Percentiles rank a stretch among this genome's conserved stretches.
Conservation (phyloP, 53 echinoderm and acorn worm species). For the Hippasteria phrygiana region DNA sequence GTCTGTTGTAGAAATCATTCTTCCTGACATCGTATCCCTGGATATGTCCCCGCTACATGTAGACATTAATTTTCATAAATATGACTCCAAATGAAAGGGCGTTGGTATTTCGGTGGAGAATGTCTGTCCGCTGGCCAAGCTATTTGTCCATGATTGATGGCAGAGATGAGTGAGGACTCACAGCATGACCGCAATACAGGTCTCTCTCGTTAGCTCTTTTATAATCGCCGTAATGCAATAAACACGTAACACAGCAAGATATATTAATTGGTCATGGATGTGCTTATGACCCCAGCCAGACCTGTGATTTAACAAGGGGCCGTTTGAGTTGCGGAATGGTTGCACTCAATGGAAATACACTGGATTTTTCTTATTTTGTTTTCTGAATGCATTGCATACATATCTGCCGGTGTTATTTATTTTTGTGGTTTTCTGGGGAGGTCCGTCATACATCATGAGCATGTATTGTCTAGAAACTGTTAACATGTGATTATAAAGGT, state of each 20-base stretch:
- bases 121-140: neutral
- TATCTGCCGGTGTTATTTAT: too few relatives aligned
- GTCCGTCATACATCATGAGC: too few relatives aligned
- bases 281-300: neutral
- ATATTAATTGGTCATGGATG: constrained; percentile 17
- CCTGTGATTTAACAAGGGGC: neutral
- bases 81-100: neutral
- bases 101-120: neutral
- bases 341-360: too few relatives aligned
- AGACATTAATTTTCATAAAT: neutral
- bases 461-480: too few relatives aligned
- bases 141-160: constrained; percentile 18
- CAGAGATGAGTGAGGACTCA: neutral
- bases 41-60: neutral
- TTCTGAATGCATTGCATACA: too few relatives aligned
- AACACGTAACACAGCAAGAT: neutral
- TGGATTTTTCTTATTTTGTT: too few relatives aligned
- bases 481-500: too few relatives aligned
- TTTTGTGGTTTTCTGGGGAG: too few relatives aligned
- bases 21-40: too few relatives aligned
- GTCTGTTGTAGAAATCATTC: too few relatives aligned
- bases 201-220: constrained; percentile 12
- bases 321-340: too few relatives aligned
- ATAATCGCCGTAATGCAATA: neutral
- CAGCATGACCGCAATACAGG: neutral